Percentiles rank a stretch among this genome's conserved stretches.
Evolutionary conservation across 2,113 vertebrate species (phyloP).

Genomic region (Macquaria australasica): DNA sequence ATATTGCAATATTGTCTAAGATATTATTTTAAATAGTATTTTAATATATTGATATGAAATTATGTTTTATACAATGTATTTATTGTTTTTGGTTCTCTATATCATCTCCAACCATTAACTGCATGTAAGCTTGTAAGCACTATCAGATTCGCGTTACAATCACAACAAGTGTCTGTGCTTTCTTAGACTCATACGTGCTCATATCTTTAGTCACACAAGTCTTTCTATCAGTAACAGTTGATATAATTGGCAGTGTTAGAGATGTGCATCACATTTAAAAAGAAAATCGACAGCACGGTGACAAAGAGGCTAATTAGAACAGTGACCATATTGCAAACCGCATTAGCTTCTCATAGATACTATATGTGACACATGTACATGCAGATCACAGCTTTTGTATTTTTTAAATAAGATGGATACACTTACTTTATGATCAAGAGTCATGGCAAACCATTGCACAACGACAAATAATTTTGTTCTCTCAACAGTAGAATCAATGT

Average conservation of each 20-base stretch:
- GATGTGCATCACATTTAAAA: slow-evolving; percentile 44
- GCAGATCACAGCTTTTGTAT: slow-evolving; percentile 62
- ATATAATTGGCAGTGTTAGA: slow-evolving; percentile 58
- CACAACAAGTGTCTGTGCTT: slow-evolving; percentile 73
- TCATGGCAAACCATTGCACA: slow-evolving; percentile 38
- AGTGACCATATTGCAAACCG: slow-evolving; percentile 30
- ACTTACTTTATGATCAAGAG: slow-evolving; percentile 40
- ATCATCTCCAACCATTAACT: slow-evolving; percentile 81
- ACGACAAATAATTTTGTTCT: slow-evolving; percentile 45
- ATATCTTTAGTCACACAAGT: slow-evolving; percentile 64
- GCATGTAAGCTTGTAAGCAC: slow-evolving; percentile 78
- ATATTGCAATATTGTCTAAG: slow-evolving; percentile 85
- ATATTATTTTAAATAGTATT: slow-evolving; percentile 86
- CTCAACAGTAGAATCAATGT: slow-evolving; percentile 64
- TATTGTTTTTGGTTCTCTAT: slow-evolving; percentile 78
- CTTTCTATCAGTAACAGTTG: slow-evolving; percentile 51
- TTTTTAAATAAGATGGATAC: slow-evolving; percentile 46
- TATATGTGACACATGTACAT: slow-evolving; percentile 56
- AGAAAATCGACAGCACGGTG: slow-evolving; percentile 30
- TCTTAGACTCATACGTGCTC: slow-evolving; percentile 67
- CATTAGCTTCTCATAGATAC: slow-evolving; percentile 35
- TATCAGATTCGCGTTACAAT: slow-evolving; percentile 61
- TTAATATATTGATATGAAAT: slow-evolving; percentile 87
- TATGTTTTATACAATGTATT: slow-evolving; percentile 86
- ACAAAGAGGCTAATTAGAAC: slow-evolving; percentile 43